Conservation (phyloP, 2,888 invertebrate species). For the Parapristionchus giblindavisi region DNA sequence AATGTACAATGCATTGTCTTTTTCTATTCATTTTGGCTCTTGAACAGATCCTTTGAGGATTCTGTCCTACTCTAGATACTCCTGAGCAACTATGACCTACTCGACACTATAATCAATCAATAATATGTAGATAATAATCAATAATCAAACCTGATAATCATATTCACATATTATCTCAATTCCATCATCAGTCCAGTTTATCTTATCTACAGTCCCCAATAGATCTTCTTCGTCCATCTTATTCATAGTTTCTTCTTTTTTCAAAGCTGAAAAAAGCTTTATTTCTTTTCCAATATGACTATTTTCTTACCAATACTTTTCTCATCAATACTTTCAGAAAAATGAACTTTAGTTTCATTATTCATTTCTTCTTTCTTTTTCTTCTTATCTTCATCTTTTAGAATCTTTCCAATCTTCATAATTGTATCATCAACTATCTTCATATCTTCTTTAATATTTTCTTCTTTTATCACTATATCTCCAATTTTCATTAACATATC, state of each 20-base stretch:
- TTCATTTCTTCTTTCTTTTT: too few species aligned
- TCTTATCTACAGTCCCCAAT: too few species aligned
- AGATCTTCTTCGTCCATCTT: conserved; percentile 10
- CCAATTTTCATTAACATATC: background rate
- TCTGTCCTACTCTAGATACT: conserved; percentile 5
- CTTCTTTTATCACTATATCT: background rate
- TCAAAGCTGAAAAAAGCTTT: too few species aligned
- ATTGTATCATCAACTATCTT: conserved; percentile 1
- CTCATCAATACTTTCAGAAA: too few species aligned
- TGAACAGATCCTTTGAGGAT: conserved; percentile 12
- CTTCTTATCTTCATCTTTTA: background rate
- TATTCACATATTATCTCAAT: conserved; percentile 11
- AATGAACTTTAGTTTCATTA: too few species aligned
- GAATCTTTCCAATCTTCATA: conserved; percentile 1
- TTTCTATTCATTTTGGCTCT: background rate
- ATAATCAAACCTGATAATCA: conserved; percentile 19
- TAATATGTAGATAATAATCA: background rate
- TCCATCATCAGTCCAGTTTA: too few species aligned
- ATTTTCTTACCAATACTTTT: too few species aligned
- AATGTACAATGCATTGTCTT: conserved; percentile 28
- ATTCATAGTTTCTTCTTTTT: too few species aligned
- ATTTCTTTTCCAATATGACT: too few species aligned
- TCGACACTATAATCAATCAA: background rate
- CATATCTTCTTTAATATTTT: background rate
- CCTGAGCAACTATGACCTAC: conserved; percentile 13